Conservation (phyloP, 2,113 vertebrate genomes). For the Prolemur simus region DNA sequence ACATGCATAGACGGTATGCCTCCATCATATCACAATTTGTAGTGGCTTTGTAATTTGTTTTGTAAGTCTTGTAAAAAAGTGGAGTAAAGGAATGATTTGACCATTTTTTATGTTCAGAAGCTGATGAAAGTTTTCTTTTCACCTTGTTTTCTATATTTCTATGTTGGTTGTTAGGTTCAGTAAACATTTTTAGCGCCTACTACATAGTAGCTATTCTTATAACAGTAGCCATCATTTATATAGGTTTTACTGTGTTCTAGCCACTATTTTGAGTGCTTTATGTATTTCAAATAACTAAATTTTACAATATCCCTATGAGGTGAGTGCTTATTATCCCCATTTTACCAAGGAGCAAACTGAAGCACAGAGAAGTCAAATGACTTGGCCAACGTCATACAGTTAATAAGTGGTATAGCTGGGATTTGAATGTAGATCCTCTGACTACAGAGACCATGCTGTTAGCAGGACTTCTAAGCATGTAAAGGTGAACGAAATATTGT, state of each 20-base stretch:
- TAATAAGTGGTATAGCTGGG: neutral
- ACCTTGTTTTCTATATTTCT: constrained; percentile 42
- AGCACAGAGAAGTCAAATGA: neutral
- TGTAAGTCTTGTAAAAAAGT: neutral
- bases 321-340: neutral
- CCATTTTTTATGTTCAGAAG: constrained; percentile 30
- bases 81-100: neutral
- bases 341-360: neutral
- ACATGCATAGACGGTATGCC: neutral
- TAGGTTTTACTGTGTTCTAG: constrained; percentile 13
- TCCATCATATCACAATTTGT: neutral
- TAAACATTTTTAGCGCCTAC: neutral
- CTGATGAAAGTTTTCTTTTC: constrained; percentile 4
- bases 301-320: neutral
- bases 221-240: neutral
- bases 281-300: constrained; percentile 20
- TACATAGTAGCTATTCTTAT: neutral
- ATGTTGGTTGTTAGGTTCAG: neutral
- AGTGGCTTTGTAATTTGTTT: neutral
- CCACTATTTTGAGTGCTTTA: neutral
- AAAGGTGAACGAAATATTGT: neutral
- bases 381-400: neutral
- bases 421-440: neutral
- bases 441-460: neutral
- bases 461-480: neutral